Percentiles rank a stretch among this genome's conserved stretches.
Conservation (phyloP, 2,113 vertebrate species). For the Tyrannus savana region DNA sequence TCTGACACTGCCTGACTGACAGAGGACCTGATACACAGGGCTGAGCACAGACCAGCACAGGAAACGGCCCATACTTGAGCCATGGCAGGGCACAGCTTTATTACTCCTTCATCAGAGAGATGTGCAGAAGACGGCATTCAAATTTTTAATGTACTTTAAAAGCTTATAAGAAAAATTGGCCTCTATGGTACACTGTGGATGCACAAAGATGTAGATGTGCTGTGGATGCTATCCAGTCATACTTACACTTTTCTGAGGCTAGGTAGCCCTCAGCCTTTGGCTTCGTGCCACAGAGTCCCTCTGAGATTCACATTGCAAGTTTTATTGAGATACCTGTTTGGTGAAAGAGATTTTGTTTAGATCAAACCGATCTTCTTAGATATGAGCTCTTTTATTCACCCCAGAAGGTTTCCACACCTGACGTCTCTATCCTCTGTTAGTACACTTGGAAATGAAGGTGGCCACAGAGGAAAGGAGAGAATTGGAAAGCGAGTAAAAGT, state of each 20-base stretch:
- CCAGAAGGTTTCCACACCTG: background rate
- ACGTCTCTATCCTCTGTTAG: background rate
- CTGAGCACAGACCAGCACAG: rapidly evolving
- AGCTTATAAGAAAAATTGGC: background rate
- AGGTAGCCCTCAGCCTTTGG: background rate
- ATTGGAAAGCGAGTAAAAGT: background rate
- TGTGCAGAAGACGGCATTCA: background rate
- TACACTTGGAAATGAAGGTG: background rate
- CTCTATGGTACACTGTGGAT: background rate
- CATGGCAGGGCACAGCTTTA: background rate
- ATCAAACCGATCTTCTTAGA: background rate
- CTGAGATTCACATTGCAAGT: background rate
- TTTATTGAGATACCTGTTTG: background rate
- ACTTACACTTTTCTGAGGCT: background rate
- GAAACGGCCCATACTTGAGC: background rate
- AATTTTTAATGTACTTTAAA: background rate
- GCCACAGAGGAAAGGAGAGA: background rate
- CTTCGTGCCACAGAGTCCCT: background rate
- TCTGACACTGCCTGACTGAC: background rate
- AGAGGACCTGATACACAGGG: background rate
- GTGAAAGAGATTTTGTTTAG: background rate
- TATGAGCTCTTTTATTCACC: background rate
- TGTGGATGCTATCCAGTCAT: background rate
- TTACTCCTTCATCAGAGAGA: background rate
- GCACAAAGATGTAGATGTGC: background rate